A percentile compares a stretch with the other conserved stretches of the same genome.
Conservation (phyloP, 2,797 vertebrate species). For the Acanthis flammea region DNA sequence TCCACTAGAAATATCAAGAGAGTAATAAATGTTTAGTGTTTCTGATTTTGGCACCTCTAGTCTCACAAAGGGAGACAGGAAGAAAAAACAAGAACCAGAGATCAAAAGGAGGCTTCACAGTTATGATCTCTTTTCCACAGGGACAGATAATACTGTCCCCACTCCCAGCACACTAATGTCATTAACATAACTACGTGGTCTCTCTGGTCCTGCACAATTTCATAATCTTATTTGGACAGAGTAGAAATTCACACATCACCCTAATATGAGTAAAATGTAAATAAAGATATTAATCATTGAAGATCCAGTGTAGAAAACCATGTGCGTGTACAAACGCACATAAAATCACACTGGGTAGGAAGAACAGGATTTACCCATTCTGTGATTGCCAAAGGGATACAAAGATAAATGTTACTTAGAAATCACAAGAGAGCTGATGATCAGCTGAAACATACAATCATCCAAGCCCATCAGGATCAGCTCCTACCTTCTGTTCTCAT, state of each 20-base stretch:
- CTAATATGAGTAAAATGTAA: not conserved
- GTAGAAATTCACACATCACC: not conserved
- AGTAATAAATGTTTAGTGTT: not conserved
- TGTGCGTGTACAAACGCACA: not conserved
- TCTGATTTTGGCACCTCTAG: not conserved
- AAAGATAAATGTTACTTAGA: not conserved
- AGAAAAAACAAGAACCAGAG: not conserved
- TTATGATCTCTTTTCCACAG: not conserved
- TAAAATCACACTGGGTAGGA: not conserved
- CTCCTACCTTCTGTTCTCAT: not conserved
- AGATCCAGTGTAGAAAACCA: not conserved
- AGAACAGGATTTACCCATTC: not conserved
- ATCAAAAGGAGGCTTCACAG: not conserved
- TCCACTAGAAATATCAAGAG: not conserved
- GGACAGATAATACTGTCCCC: not conserved
- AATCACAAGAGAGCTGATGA: not conserved
- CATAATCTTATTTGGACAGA: not conserved
- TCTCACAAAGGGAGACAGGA: not conserved
- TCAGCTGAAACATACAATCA: not conserved
- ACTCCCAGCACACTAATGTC: not conserved
- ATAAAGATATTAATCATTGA: not conserved
- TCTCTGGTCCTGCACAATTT: not conserved
- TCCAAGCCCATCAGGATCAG: not conserved
- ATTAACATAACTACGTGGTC: not conserved
- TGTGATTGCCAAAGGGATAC: not conserved